Conservation (phyloP, 2,888 invertebrate genomes). For the Dryococelus australis region DNA sequence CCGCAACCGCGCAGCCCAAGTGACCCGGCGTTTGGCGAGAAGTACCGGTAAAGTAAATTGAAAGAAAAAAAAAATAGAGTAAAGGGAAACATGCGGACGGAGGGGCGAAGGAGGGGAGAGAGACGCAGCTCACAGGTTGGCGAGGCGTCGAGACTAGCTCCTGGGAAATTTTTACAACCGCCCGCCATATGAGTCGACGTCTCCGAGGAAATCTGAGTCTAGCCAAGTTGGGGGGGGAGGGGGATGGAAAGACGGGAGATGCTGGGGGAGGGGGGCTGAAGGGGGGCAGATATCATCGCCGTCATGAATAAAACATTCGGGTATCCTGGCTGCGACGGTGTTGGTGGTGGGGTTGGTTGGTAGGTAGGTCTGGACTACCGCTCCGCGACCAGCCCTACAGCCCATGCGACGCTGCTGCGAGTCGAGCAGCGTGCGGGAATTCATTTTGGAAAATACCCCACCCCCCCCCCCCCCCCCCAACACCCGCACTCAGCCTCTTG, state of each 20-base stretch:
- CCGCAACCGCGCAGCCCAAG: neutral
- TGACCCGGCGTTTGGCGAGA: neutral
- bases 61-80: neutral
- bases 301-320: conserved; percentile 1
- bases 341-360: neutral
- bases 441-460: neutral
- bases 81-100: too few species aligned
- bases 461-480: too few species aligned
- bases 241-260: too few species aligned
- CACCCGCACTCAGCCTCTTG: too few species aligned
- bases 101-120: neutral
- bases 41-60: neutral
- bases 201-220: conserved; percentile 4
- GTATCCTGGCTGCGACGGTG: neutral
- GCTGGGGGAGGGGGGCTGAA: too few species aligned
- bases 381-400: neutral
- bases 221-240: neutral
- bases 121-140: neutral
- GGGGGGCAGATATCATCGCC: neutral
- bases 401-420: neutral
- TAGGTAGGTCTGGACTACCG: neutral
- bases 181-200: neutral
- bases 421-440: neutral
- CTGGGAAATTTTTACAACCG: conserved; percentile 10
- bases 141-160: neutral